A percentile compares a stretch with the other conserved stretches of the same genome.
Conservation (phyloP, 2,113 vertebrate species). For the Pholis gunnellus region DNA sequence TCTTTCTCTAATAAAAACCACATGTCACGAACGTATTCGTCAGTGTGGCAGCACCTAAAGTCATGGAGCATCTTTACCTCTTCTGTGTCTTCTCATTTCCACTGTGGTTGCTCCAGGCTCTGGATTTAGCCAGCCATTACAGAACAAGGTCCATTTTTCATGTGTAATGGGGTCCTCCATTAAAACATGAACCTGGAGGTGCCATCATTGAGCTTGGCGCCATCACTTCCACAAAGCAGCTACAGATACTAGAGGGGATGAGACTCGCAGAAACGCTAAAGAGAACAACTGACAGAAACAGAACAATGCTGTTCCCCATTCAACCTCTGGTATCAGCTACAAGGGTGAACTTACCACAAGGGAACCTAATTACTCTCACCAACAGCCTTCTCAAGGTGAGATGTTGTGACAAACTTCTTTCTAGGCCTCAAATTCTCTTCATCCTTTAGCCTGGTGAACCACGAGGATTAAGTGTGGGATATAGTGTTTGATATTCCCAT, state of each 20-base stretch:
- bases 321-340: conserved; percentile 1
- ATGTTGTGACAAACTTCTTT: conserved; percentile 6
- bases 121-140: conserved; percentile 65
- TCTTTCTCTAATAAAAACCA: conserved; percentile 36
- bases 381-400: conserved; percentile 25
- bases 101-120: conserved; percentile 43
- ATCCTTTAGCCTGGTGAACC: not conserved
- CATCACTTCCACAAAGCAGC: conserved; percentile 49
- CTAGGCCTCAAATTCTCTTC: not conserved
- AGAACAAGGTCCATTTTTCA: conserved; percentile 70
- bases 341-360: not conserved
- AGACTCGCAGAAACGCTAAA: conserved; percentile 27
- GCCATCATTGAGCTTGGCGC: conserved; percentile 64
- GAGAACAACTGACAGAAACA: not conserved
- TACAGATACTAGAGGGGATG: conserved; percentile 48
- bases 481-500: not conserved
- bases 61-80: conserved; percentile 37
- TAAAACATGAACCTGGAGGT: conserved; percentile 72
- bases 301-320: conserved; percentile 19
- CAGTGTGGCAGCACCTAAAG: conserved; percentile 23
- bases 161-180: conserved; percentile 72
- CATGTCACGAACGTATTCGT: conserved; percentile 35
- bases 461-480: too few species aligned
- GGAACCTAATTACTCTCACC: conserved; percentile 19
- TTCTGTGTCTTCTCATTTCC: conserved; percentile 32